Evolutionary conservation across 1,140 invertebrate genomes (phyloP).

Genomic region (Homarus americanus): DNA sequence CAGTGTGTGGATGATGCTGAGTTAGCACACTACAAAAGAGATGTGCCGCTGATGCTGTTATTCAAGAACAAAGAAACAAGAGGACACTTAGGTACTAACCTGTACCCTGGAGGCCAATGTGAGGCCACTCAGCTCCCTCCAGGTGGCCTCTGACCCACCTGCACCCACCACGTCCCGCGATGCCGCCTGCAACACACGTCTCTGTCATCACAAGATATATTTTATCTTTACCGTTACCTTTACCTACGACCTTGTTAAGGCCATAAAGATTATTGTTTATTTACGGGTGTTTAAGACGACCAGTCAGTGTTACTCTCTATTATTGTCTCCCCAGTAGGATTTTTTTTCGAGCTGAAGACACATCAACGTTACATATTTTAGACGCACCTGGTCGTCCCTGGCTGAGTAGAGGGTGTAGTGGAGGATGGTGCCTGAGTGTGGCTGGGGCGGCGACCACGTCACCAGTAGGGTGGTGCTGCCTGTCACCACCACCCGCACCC

Average conservation of each 20-base stretch:
- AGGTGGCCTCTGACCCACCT: conserved; percentile 59
- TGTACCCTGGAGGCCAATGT: conserved; percentile 48
- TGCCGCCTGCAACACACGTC: conserved; percentile 30
- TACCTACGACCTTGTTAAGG: too few species aligned
- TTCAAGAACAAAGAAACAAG: not conserved
- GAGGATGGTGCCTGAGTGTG: conserved; percentile 46
- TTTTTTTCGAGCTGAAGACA: too few species aligned
- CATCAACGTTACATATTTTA: too few species aligned
- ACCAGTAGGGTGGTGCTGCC: conserved; percentile 45
- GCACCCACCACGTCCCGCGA: conserved; percentile 56
- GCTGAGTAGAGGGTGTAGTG: conserved; percentile 70
- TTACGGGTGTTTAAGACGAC: too few species aligned
- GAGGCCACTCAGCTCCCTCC: conserved; percentile 62
- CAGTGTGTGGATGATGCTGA: too few species aligned
- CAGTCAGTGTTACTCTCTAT: too few species aligned
- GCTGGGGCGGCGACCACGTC: conserved; percentile 60
- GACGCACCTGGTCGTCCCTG: conserved; percentile 56
- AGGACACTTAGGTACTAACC: conserved; percentile 29
- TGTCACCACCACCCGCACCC: conserved; percentile 54
- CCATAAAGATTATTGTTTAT: too few species aligned
- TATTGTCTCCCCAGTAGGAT: too few species aligned
- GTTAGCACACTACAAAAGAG: too few species aligned
- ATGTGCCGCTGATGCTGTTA: too few species aligned
- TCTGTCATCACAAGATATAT: not conserved
- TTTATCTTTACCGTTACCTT: not conserved